Evolutionary conservation across 2,888 invertebrate genomes (phyloP).

Genomic region (Heliconius erato): DNA sequence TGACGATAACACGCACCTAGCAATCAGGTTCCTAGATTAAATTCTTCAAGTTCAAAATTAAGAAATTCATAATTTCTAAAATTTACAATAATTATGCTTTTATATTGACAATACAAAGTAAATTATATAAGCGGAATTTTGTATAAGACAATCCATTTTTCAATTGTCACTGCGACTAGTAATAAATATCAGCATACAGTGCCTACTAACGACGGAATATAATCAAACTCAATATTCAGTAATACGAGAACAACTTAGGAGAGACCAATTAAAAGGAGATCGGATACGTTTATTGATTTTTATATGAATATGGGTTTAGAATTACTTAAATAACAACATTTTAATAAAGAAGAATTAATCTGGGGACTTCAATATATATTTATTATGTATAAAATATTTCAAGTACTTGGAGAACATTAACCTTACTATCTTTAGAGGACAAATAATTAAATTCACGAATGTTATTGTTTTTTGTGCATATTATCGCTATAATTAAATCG

Average conservation of each 20-base stretch:
- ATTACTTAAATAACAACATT: not conserved
- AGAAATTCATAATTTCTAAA: not conserved
- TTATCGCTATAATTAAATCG: conserved; percentile 34
- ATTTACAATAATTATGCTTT: not conserved
- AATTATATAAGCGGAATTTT: not conserved
- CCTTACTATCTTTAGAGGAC: conserved; percentile 20
- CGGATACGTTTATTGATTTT: conserved; percentile 27
- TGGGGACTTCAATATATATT: not conserved
- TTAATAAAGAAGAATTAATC: not conserved
- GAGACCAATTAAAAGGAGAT: conserved; percentile 35
- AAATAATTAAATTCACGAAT: conserved; percentile 27
- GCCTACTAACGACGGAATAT: not conserved
- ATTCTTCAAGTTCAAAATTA: conserved; percentile 62
- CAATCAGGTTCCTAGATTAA: conserved; percentile 79
- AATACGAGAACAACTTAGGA: conserved; percentile 32
- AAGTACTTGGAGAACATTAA: conserved; percentile 21
- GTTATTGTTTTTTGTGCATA: conserved; percentile 10
- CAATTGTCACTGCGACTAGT: not conserved
- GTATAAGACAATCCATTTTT: not conserved
- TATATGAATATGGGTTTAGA: not conserved
- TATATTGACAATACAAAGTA: not conserved
- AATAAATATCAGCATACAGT: not conserved
- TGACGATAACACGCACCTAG: conserved; percentile 80
- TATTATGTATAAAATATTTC: not conserved
- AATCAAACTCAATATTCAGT: conserved; percentile 14